phyloP scores from a whole-genome alignment of 2,113 vertebrate species.

The Corythoichthys intestinalis region DNA sequence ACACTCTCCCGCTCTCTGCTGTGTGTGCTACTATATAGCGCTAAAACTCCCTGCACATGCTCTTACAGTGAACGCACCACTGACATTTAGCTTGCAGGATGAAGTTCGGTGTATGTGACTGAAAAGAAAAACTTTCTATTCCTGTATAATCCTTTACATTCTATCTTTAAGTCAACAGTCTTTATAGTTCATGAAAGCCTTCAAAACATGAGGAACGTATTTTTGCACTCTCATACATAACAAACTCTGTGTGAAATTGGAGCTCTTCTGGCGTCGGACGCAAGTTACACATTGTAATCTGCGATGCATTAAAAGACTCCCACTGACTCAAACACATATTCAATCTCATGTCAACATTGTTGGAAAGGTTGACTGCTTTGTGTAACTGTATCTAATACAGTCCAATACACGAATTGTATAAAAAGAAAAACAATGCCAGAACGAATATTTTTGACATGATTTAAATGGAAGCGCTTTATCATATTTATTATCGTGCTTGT shows the following conservation, averaged over 20 bases:
- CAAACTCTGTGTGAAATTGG: constrained; percentile 16
- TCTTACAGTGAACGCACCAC: no score
- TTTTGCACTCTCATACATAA: constrained; percentile 15
- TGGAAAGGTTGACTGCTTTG: constrained; percentile 4
- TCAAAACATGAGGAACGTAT: constrained; percentile 52
- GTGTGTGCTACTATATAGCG: no score
- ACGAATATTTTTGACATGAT: neutral
- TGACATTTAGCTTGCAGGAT: no score
- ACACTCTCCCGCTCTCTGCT: no score
- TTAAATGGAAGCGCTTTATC: neutral
- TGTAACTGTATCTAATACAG: neutral
- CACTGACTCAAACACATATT: constrained; percentile 1
- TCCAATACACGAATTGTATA: neutral
- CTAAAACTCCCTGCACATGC: no score
- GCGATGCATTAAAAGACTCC: constrained; percentile 20
- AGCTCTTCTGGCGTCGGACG: constrained; percentile 14
- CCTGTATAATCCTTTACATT: no score
- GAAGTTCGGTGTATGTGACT: no score
- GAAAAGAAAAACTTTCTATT: no score
- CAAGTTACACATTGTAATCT: constrained; percentile 16
- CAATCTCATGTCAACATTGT: neutral
- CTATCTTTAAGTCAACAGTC: neutral
- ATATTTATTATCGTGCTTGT: neutral
- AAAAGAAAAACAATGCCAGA: neutral
- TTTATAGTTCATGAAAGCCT: neutral